These are phyloP conservation scores for Tachycineta bicolor DNA, from an alignment of 2,113 vertebrate genomes.

Conservation along the genomic window DNA sequence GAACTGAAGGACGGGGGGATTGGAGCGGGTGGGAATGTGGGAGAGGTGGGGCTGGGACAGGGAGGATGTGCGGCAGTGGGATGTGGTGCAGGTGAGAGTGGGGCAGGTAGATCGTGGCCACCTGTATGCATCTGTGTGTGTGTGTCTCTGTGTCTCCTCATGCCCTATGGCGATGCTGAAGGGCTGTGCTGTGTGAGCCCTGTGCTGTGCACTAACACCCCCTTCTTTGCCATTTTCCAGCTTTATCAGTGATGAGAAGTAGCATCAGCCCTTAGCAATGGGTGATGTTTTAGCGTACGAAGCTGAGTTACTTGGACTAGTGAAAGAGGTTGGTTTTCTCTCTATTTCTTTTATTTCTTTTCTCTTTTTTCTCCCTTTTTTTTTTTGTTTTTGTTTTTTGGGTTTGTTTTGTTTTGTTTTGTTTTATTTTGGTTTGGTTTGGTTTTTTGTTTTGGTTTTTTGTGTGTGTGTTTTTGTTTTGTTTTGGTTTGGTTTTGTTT, in stretches of 20 bases:
- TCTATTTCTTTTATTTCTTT: accelerated
- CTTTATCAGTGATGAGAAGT: background rate
- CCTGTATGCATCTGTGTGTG: background rate
- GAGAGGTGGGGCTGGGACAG: too few species aligned
- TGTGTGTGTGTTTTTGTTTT: background rate
- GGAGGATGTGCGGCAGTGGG: background rate
- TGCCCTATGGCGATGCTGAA: background rate
- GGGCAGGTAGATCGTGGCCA: accelerated
- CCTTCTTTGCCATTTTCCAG: background rate
- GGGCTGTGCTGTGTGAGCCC: background rate
- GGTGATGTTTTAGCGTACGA: conserved; percentile 87
- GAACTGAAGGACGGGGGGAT: background rate
- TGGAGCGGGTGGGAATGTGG: too few species aligned
- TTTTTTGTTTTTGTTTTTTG: background rate
- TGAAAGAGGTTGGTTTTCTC: conserved; percentile 83
- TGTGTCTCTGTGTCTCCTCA: background rate
- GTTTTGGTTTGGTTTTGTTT: too few species aligned
- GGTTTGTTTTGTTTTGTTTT: too few species aligned
- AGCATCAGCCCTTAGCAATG: conserved; percentile 72
- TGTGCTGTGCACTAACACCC: background rate
- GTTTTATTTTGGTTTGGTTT: too few species aligned
- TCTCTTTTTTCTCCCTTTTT: too few species aligned
- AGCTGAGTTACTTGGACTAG: conserved; percentile 87
- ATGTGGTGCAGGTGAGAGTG: background rate
- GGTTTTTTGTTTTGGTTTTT: background rate